Conservation (phyloP, 2,888 invertebrate genomes). For the Hydropsyche betteni region DNA sequence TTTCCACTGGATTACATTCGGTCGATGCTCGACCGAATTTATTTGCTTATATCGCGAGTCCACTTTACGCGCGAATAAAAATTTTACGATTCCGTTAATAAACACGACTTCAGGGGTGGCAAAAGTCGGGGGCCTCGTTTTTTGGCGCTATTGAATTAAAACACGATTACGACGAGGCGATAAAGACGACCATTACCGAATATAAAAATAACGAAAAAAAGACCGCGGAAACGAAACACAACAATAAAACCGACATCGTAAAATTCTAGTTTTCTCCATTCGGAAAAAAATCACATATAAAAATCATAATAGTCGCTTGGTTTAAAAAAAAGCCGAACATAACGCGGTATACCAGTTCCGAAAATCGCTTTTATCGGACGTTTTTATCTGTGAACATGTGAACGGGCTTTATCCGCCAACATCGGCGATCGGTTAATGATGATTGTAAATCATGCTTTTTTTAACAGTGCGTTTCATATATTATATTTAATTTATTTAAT, state of each 20-base stretch:
- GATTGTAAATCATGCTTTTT: conserved; percentile 31
- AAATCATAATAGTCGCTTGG: too few relatives aligned
- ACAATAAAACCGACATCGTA: conserved; percentile 1
- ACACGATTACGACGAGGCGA: conserved; percentile 21
- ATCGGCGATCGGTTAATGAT: conserved; percentile 33
- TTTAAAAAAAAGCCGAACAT: too few relatives aligned
- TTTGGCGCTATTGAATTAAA: conserved; percentile 27
- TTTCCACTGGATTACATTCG: too few relatives aligned
- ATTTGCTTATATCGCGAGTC: too few relatives aligned
- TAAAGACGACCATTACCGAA: conserved; percentile 16
- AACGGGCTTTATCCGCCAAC: neutral
- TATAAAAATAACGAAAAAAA: conserved; percentile 10
- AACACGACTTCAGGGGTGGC: conserved; percentile 1
- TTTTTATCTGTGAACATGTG: conserved; percentile 7
- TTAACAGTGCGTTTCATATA: neutral
- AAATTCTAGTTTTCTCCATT: conserved; percentile 2
- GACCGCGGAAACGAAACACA: too few relatives aligned
- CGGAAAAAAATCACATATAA: too few relatives aligned
- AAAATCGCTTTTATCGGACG: conserved; percentile 13
- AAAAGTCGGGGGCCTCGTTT: neutral
- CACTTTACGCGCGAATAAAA: neutral
- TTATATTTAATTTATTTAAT: conserved; percentile 17
- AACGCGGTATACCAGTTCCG: too few relatives aligned
- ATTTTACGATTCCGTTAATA: conserved; percentile 10
- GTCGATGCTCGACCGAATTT: too few relatives aligned